These are phyloP conservation scores for Okapia johnstoni DNA, from an alignment of 2,113 vertebrate genomes.

Conservation along the genomic window DNA sequence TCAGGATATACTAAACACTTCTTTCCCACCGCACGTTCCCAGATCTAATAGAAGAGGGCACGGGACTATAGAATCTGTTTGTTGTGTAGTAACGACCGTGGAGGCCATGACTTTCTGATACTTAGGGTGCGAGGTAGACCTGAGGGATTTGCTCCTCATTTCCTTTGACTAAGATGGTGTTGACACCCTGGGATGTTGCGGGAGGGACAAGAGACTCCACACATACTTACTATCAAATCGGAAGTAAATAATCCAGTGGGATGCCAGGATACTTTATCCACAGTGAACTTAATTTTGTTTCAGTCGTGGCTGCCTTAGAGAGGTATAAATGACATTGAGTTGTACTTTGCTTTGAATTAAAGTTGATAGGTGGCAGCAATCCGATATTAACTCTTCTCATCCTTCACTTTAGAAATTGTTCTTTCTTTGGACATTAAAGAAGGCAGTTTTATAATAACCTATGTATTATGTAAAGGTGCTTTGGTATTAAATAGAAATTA, in stretches of 20 bases:
- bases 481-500: background rate
- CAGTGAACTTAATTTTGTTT: slow-evolving; percentile 53
- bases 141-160: background rate
- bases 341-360: slow-evolving; percentile 61
- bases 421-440: background rate
- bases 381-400: background rate
- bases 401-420: background rate
- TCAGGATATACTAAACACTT: background rate
- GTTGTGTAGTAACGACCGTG: background rate
- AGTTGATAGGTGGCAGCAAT: slow-evolving; percentile 61
- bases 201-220: slow-evolving; percentile 31
- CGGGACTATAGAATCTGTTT: background rate
- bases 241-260: background rate
- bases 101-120: slow-evolving; percentile 22
- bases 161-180: slow-evolving; percentile 6
- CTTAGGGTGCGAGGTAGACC: background rate
- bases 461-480: background rate
- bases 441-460: background rate
- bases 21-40: background rate
- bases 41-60: background rate
- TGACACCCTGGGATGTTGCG: background rate
- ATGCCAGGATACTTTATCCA: background rate
- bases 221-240: background rate
- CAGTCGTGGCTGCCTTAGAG: background rate
- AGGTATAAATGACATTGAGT: slow-evolving; percentile 68